Base-by-base conservation (phyloP, 2,888 invertebrate genomes). In the Plebejus argus region DNA sequence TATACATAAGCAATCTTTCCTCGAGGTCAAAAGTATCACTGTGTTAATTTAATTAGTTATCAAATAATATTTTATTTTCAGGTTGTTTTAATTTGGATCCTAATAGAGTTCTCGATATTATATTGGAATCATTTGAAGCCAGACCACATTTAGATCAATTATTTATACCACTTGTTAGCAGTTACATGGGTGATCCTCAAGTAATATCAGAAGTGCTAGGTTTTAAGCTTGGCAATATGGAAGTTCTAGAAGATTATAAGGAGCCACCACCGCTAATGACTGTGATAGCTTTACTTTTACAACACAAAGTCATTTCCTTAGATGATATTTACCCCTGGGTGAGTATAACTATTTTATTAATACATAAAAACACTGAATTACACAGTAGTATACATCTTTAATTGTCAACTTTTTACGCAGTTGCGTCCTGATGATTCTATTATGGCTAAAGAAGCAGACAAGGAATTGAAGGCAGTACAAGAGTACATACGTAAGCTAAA, bases 51-150 rank as follows among this genome's bases (percentile, higher is more conserved):
- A 53, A 53, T 53, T 53, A 18, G 15, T 49, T 49, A 53, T 53
- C 5, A 53, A 18, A 45, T 45, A 18, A 18, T 18, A 53, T 23
- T 76, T 71, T n/a, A 12, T 77, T 72, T 77, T 70, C 33, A 98
- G 99, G 99, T 86, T 99, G 99, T 90, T 99, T 99, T 89, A 99
- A 99, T 94, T 95, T 99, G 88, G 99, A 99, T 92, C 99, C 99
- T 5, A 99, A 99, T 90, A 95, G 99, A 86, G 99, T 99, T 18
- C 93, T 99, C 81, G 99, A 99, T 88, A 96, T 99, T 80, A 97
- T 99, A 83, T 94, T 99, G 84, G 99, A 99, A 91, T 98, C 98
- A 45, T 99, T 99, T 94, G 99, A 99, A 89, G 96, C 97, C 82
- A 96, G 97, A 78, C 96, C 97, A 0, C 95, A 97, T 83, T 95